Percentiles rank a stretch among this genome's conserved stretches.
These are phyloP conservation scores for Gymnocheta viridis DNA, from an alignment of 2,888 invertebrate genomes.

Conservation along the genomic window DNA sequence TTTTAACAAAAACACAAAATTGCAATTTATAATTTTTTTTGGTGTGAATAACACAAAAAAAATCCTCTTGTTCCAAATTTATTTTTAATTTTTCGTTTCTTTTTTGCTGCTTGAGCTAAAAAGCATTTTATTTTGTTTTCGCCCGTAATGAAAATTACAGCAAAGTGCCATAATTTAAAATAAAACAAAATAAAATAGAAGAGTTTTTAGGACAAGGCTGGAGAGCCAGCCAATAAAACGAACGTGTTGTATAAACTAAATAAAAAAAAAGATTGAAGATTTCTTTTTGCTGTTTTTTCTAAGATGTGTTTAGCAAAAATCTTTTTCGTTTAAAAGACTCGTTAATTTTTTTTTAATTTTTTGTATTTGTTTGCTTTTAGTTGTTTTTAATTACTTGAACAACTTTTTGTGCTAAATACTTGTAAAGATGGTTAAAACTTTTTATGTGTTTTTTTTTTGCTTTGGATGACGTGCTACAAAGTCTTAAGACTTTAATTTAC, in stretches of 20 bases:
- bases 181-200: conserved; percentile 8
- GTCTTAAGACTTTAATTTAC: conserved; percentile 44
- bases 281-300: conserved; percentile 4
- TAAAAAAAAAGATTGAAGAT: conserved; percentile 24
- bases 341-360: neutral
- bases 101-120: neutral
- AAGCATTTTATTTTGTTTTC: conserved; percentile 14
- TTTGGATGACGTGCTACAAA: conserved; percentile 50
- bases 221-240: conserved; percentile 15
- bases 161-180: conserved; percentile 44
- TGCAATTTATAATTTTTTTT: too few species aligned
- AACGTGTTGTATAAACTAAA: conserved; percentile 25
- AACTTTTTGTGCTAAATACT: conserved; percentile 61
- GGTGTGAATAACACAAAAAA: neutral
- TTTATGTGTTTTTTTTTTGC: neutral
- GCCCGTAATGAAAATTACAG: conserved; percentile 34
- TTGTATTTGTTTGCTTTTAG: conserved; percentile 31
- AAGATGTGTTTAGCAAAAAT: neutral
- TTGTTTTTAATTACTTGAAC: conserved; percentile 59
- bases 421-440: conserved; percentile 38
- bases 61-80: conserved; percentile 2
- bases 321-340: neutral
- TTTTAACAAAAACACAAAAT: too few species aligned
- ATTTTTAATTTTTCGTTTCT: neutral
- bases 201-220: conserved; percentile 3